A percentile compares a stretch with the other conserved stretches of the same genome.
Conservation (phyloP, 37 sponge, comb jelly and placozoan genomes). For the Haliclona indistincta region DNA sequence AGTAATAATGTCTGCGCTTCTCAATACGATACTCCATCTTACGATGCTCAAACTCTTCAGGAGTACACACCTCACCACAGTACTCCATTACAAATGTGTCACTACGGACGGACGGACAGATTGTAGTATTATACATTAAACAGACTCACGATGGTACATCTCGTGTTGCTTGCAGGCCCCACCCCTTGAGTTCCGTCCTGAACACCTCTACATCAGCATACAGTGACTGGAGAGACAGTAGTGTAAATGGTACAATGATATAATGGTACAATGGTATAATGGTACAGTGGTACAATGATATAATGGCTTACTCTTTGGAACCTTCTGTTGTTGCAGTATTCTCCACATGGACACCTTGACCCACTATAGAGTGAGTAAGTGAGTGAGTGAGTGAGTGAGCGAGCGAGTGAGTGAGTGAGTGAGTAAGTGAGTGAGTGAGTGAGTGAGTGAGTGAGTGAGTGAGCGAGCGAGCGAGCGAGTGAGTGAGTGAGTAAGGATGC, state of each 20-base stretch:
- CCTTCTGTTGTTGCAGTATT: slow-evolving; percentile 87
- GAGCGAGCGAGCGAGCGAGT: too few relatives aligned
- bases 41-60: slow-evolving; percentile 79
- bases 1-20: slow-evolving; percentile 93
- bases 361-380: slow-evolving; percentile 44
- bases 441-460: too few relatives aligned
- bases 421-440: too few relatives aligned
- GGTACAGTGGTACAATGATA: background rate
- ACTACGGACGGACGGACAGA: slow-evolving; percentile 16
- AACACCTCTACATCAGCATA: slow-evolving; percentile 87
- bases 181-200: slow-evolving; percentile 93
- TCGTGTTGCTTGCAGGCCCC: slow-evolving; percentile 79
- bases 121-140: background rate
- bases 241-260: background rate
- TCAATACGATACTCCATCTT: slow-evolving; percentile 77
- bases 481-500: background rate
- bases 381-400: too few relatives aligned
- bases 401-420: too few relatives aligned
- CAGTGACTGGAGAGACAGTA: slow-evolving; percentile 36
- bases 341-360: slow-evolving; percentile 87
- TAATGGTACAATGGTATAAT: background rate
- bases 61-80: slow-evolving; percentile 94
- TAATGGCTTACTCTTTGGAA: slow-evolving; percentile 90
- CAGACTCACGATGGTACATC: slow-evolving; percentile 57
- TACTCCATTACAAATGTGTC: slow-evolving; percentile 96